Base-by-base conservation (phyloP, 2,113 vertebrate genomes). In the Callopanchax toddi region DNA sequence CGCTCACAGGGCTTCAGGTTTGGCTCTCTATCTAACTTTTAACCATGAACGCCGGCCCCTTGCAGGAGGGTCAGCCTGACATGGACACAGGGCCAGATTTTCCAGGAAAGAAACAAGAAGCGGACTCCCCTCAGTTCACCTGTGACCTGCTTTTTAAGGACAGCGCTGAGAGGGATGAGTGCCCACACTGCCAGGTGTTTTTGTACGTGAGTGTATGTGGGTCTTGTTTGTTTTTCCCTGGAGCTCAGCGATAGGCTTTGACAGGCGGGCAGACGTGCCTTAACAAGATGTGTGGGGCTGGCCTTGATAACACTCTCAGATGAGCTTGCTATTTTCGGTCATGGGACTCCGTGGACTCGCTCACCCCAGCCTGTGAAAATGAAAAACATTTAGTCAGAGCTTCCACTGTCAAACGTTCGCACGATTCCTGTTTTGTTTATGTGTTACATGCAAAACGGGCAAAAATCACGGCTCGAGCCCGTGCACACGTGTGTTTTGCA, bases 211-310 rank as follows among this genome's bases (percentile, higher is more conserved):
- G 42, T 61, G 43, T 68, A 55, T 82, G 39, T 83, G 34, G 77
- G 54, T 42, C 61, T 70, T 87, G 75, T 86, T 88, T 87, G 79
- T 85, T 85, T 83, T 85, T 67, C 83, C 44, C 66, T 2, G 4
- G 48, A 76, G 76, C 34, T 1, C 83, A 60, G 70, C 42, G 80
- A 84, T 73, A 81, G 86, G 67, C 68, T 82, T 67, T 82, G 76
- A 81, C 75, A 71, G 80, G 67, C 78, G 78, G 72, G 77, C 75
- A 76, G 85, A 88, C 86, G 56, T 83, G 86, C 82, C 81, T 77
- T 75, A 75, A 88, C 86, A 88, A 82, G 83, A 84, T 86, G 79
- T 85, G 77, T 85, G 77, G 71, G 82, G 73, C 76, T 71, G 77
- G 78, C 58, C 66, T 68, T 64, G 83, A 86, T 82, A 86, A 79